These are phyloP conservation scores for Neoseiulus cucumeris DNA, from an alignment of 1,140 invertebrate species.

Conservation along the genomic window DNA sequence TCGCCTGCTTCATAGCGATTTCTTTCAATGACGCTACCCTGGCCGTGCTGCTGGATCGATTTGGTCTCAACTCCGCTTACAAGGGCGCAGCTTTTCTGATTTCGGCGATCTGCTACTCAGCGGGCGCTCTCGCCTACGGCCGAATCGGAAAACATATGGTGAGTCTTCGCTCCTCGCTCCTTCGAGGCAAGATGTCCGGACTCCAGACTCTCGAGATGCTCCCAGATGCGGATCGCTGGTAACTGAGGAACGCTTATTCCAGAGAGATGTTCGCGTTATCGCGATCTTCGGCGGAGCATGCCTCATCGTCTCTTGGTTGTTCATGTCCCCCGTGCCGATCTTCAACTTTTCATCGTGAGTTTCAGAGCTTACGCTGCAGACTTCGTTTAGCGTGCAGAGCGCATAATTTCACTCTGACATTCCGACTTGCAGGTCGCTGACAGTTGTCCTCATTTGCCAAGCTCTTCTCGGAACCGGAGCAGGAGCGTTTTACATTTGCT, in stretches of 20 bases:
- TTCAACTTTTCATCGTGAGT: not conserved
- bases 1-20: not conserved
- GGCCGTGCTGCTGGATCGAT: not conserved
- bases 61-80: not conserved
- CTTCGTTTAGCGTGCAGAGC: no score
- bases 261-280: not conserved
- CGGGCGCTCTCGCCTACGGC: not conserved
- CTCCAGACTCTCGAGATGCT: not conserved
- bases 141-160: not conserved
- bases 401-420: not conserved
- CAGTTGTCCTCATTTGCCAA: not conserved
- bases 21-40: not conserved
- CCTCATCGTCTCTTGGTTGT: not conserved
- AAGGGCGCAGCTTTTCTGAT: conserved; percentile 1
- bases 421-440: not conserved
- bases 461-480: not conserved
- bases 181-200: not conserved
- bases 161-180: not conserved
- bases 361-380: no score
- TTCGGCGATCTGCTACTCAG: not conserved
- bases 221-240: not conserved
- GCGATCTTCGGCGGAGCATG: not conserved
- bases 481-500: not conserved
- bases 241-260: not conserved
- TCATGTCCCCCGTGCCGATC: not conserved